A percentile compares a stretch with the other conserved stretches of the same genome.
These are phyloP conservation scores for Lagorchestes hirsutus DNA, from an alignment of 2,797 vertebrate species.

Conservation along the genomic window DNA sequence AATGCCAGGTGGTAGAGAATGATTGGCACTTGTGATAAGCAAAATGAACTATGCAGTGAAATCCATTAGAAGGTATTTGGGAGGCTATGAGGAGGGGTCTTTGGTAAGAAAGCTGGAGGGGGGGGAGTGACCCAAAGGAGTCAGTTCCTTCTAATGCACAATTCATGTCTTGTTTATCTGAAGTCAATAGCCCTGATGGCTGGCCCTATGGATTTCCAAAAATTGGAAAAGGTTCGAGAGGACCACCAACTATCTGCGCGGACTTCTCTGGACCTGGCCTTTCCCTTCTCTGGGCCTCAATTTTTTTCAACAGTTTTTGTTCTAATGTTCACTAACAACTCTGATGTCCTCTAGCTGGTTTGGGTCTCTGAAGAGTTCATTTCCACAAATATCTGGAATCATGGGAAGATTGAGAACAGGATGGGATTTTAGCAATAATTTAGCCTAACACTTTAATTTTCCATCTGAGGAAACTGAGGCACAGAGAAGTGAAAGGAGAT, in stretches of 20 bases:
- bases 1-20: conserved; percentile 26
- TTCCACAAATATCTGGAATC: neutral
- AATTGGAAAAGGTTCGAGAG: neutral
- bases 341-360: neutral
- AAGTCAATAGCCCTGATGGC: neutral
- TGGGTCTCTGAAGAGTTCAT: neutral
- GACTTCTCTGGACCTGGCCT: no score
- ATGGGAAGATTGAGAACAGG: neutral
- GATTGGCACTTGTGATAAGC: conserved; percentile 19
- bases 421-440: neutral
- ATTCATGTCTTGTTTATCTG: conserved; percentile 15
- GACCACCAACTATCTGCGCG: neutral
- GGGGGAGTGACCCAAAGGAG: neutral
- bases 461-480: neutral
- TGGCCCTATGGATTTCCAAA: neutral
- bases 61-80: neutral
- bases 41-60: conserved; percentile 22
- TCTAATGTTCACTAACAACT: neutral
- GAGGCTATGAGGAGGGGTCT: conserved; percentile 28
- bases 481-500: conserved; percentile 10
- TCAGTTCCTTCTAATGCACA: conserved; percentile 28
- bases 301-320: neutral
- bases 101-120: neutral
- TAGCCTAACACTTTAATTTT: neutral
- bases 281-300: neutral